Evolutionary conservation across 2,797 vertebrate genomes (phyloP).

Genomic region (Florisuga fusca): DNA sequence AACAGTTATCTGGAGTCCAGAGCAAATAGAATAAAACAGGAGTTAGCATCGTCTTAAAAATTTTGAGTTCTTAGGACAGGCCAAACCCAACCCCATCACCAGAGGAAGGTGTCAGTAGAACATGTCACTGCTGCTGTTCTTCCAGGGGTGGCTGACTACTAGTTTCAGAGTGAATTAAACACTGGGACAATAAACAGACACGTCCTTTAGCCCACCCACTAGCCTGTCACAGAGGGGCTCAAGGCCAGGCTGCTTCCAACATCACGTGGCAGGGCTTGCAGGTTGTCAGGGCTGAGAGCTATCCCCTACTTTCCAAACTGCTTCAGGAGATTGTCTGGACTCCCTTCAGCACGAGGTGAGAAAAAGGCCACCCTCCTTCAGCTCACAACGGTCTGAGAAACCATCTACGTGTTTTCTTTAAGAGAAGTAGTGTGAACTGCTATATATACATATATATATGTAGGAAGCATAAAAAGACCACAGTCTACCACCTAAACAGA

Average conservation of each 20-base stretch:
- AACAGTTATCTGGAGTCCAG: neutral
- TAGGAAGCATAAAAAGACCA: neutral
- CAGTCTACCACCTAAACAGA: neutral
- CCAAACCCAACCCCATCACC: neutral
- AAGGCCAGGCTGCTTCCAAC: neutral
- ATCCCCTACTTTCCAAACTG: neutral
- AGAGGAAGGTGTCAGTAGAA: neutral
- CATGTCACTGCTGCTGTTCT: neutral
- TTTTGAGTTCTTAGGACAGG: neutral
- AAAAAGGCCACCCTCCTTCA: neutral
- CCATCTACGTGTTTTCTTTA: neutral
- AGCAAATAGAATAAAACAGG: neutral
- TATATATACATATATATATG: neutral
- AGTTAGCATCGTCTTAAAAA: neutral
- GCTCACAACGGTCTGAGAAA: neutral
- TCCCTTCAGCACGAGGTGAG: neutral
- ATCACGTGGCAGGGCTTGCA: fast-evolving
- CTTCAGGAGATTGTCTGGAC: neutral
- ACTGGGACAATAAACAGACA: neutral
- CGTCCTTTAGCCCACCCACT: neutral
- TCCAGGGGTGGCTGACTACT: neutral
- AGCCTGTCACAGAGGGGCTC: neutral
- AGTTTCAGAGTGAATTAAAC: neutral
- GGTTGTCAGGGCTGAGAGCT: neutral
- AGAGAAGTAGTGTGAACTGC: neutral